Evolutionary conservation across 2,888 invertebrate genomes (phyloP), one percentile per base, ranked within the genome.

Genomic region (Morpho achilles): DNA sequence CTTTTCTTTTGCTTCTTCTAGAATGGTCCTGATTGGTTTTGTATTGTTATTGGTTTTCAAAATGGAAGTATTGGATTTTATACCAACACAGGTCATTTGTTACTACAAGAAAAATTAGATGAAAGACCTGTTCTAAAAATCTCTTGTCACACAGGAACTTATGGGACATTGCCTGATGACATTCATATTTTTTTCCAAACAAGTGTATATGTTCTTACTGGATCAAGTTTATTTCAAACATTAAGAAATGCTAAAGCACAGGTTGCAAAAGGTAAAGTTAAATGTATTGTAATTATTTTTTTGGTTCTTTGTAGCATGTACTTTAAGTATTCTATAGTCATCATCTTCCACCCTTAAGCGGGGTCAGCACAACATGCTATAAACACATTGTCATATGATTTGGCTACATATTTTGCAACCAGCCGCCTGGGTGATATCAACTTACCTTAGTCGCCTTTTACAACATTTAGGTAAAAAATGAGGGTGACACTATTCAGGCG

Each of bases 11-110:
- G 16, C 50, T 41, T 59, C 23, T 79, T 79, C 51, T 78, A 93
- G 92, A 91, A 94, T 75, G 94, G 94, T 7, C 94, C 96, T 39
- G 98, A 99, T 79, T 99, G 98, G 98, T 98, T 97, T 9, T 98
- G 97, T 77, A 92, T 98, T 61, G 93, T 95, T 61, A 92, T 97
- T 59, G 99, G 98, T 9, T 95, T 96, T 72, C 94, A 93, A 69
- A 95, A 96, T 67, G 99, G 99, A 16, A 93, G 92, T 85, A 92
- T 98, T 8, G 92, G 95, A 63, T 97, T 98, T 84, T 98, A 97
- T 76, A 97, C 97, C 1, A 98, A 98, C 79, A 94, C 94, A 64
- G 97, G 97, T 10, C 94, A 94, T 58, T 87, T 96, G 63, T 84
- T 99, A 50, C 88, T 97, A 47, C 94, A 95, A 50, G 98, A 98